Evolutionary conservation across 2,888 invertebrate genomes (phyloP).

Genomic region (Eumacrocentrus americanus): DNA sequence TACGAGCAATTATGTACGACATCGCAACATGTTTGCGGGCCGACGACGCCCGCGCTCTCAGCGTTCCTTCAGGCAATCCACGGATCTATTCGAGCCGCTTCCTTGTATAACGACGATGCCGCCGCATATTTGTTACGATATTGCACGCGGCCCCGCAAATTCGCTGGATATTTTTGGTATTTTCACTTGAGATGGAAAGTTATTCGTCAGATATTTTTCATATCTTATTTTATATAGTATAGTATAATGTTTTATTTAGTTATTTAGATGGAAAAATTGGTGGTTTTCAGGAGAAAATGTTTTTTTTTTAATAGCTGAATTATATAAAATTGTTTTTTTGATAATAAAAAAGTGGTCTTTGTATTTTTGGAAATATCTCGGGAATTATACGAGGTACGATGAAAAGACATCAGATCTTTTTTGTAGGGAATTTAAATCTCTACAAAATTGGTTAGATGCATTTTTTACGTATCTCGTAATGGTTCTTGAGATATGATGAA

Average conservation of each 20-base stretch:
- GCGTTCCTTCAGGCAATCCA: background rate
- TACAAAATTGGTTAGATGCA: too few species aligned
- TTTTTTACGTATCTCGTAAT: too few species aligned
- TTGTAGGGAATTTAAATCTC: too few species aligned
- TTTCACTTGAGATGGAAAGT: background rate
- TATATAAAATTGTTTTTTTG: too few species aligned
- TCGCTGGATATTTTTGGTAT: background rate
- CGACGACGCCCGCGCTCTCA: slow-evolving; percentile 5
- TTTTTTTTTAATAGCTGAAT: too few species aligned
- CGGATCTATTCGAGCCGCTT: background rate
- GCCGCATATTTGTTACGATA: background rate
- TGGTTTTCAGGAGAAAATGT: too few species aligned
- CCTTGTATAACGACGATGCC: background rate
- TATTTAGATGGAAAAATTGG: too few species aligned
- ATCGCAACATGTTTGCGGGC: slow-evolving; percentile 18
- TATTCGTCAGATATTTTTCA: background rate
- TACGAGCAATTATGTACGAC: slow-evolving; percentile 19
- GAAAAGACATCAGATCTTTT: too few species aligned
- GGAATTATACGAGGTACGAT: too few species aligned
- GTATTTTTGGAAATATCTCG: too few species aligned
- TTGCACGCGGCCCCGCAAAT: background rate
- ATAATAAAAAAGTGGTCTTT: too few species aligned
- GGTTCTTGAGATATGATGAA: too few species aligned
- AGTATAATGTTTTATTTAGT: background rate
- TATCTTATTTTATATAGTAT: background rate